Evolutionary conservation across 2,888 invertebrate genomes (phyloP).

Genomic region (Smittia aterrima): DNA sequence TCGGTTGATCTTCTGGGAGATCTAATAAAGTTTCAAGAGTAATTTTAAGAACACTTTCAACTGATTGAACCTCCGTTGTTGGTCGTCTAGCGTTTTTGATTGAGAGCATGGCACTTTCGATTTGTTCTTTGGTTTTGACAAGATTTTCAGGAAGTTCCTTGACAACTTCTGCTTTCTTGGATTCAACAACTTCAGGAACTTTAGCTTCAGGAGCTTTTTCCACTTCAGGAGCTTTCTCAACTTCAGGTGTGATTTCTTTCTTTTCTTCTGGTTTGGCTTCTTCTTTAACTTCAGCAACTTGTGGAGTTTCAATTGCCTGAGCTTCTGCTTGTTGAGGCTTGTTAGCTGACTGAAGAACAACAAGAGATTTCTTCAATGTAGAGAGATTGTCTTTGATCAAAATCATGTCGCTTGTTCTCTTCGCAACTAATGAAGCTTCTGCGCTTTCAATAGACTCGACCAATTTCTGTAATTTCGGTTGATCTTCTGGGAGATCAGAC

Average conservation of each 20-base stretch:
- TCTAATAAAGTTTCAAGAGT: constrained; percentile 2
- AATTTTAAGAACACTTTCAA: constrained; percentile 42
- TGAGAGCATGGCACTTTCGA: neutral
- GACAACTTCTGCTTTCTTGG: constrained; percentile 44
- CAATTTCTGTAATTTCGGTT: constrained; percentile 48
- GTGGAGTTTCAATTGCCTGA: constrained; percentile 47
- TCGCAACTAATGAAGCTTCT: constrained; percentile 25
- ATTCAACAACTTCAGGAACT: constrained; percentile 43
- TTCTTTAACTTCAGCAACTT: constrained; percentile 47
- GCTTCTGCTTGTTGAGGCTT: neutral
- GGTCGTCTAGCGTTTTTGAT: neutral
- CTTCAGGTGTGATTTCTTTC: constrained; percentile 44
- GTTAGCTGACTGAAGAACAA: constrained; percentile 43
- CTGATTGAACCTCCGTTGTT: constrained; percentile 30
- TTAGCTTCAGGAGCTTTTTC: constrained; percentile 17
- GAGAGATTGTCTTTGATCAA: constrained; percentile 12
- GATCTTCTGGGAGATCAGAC: constrained; percentile 50
- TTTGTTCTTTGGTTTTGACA: constrained; percentile 34
- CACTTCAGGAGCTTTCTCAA: neutral
- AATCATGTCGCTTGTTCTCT: constrained; percentile 3
- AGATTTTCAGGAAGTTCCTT: constrained; percentile 51
- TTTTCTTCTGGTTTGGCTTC: constrained; percentile 44
- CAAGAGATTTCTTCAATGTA: constrained; percentile 40
- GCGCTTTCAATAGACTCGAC: constrained; percentile 51
- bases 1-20: neutral